These are phyloP conservation scores for Lethrus apterus DNA, from an alignment of 1,140 invertebrate genomes.

Conservation along the genomic window DNA sequence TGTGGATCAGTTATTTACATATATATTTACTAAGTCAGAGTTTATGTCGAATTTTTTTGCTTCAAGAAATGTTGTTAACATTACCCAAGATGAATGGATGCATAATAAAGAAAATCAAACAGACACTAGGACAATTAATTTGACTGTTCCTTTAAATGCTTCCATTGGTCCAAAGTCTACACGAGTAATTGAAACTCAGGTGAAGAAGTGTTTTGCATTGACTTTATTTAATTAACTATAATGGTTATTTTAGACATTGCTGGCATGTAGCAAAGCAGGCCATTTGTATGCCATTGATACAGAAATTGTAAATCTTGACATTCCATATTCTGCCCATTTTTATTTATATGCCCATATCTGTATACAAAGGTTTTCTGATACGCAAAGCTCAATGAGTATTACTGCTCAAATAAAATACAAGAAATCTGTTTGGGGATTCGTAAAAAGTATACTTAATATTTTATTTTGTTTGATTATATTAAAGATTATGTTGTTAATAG, in stretches of 20 bases:
- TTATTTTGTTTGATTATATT: not conserved
- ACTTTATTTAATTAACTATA: too few relatives aligned
- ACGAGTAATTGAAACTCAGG: slow-evolving; percentile 78
- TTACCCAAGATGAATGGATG: slow-evolving; percentile 62
- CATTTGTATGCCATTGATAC: slow-evolving; percentile 74
- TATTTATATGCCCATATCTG: slow-evolving; percentile 50
- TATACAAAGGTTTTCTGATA: slow-evolving; percentile 2
- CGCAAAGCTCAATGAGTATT: not conserved
- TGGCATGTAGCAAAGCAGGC: not conserved
- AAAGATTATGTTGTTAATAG: not conserved
- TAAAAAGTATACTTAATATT: slow-evolving; percentile 2
- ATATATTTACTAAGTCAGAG: slow-evolving; percentile 87
- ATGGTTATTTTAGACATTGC: slow-evolving; percentile 5
- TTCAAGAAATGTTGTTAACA: slow-evolving; percentile 68
- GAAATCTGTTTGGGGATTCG: slow-evolving; percentile 5
- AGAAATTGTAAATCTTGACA: slow-evolving; percentile 70
- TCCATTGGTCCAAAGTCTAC: slow-evolving; percentile 81
- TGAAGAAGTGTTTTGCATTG: too few relatives aligned
- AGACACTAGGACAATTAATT: slow-evolving; percentile 69
- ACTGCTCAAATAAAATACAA: slow-evolving; percentile 2
- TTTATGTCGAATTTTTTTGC: slow-evolving; percentile 80
- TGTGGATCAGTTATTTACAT: slow-evolving; percentile 82
- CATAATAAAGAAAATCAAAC: slow-evolving; percentile 59
- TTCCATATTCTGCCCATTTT: slow-evolving; percentile 34
- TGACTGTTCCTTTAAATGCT: slow-evolving; percentile 73